phyloP scores from a whole-genome alignment of 2,113 vertebrate species.

The Leiothrix lutea region DNA sequence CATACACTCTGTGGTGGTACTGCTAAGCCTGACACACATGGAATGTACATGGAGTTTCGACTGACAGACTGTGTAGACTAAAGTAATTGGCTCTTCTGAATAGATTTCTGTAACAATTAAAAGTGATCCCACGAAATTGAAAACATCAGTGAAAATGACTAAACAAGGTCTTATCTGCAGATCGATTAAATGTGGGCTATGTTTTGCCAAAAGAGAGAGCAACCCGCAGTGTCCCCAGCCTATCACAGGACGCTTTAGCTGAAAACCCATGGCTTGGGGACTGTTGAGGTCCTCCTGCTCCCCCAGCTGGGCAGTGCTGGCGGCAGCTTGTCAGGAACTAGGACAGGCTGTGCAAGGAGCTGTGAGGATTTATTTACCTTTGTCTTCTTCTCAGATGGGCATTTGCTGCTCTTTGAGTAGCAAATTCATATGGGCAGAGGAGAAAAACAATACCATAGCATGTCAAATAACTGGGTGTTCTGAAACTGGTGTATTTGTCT shows the following conservation, averaged over 20 bases:
- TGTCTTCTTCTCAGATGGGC: neutral
- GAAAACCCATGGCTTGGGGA: neutral
- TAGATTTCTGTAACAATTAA: neutral
- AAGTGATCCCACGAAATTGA: neutral
- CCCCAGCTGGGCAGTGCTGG: constrained; percentile 4
- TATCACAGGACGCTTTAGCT: neutral
- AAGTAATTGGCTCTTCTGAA: neutral
- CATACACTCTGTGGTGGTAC: fast-evolving
- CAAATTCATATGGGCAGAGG: neutral
- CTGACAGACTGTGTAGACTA: neutral
- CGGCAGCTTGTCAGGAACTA: neutral
- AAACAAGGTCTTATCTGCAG: neutral
- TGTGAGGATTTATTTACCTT: neutral
- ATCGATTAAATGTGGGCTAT: neutral
- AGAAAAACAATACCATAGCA: neutral
- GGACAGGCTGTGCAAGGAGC: neutral
- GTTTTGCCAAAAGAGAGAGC: neutral
- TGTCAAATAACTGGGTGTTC: neutral
- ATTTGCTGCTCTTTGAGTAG: neutral
- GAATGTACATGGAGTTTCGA: neutral
- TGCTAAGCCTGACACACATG: neutral
- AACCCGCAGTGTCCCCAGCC: neutral
- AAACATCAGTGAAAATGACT: neutral
- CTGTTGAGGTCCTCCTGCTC: neutral
- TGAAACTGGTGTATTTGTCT: neutral